Evolutionary conservation across 2,888 invertebrate genomes (phyloP), one percentile per base, ranked within the genome.

Genomic region (Acholoe squamosa): DNA sequence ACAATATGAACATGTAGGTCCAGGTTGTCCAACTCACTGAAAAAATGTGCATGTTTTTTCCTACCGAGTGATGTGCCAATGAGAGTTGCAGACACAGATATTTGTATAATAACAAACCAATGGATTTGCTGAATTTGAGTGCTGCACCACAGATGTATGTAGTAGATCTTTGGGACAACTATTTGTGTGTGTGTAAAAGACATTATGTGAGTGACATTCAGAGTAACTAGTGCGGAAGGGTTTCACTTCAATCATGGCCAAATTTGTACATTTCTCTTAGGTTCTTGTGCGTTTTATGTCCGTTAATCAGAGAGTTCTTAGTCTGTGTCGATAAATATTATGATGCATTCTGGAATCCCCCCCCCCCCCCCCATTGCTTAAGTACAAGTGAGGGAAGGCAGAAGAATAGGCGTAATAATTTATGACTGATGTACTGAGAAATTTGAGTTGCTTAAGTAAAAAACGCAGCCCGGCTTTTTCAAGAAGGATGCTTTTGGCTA

Each of bases 161-260:
- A n/a, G n/a, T n/a, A 80, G 34, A 71, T 71, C 71, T 61, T 14
- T 3, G 61, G 31, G 31, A 76, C 25, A 28, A 76, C 5, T 80
- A 80, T 80, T 80, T n/a, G 33, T 80, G 25, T 22, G 80, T 22
- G 80, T n/a, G n/a, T 43, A 43, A 80, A 33, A 80, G 80, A n/a
- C 33, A 43, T 34, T 5, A 10, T 10, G 28, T 0, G 43, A 3
- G 33, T 34, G 33, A 22, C 34, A 22, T 43, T 43, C 12, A 7
- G 0, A 43, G 22, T 0, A 80, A 25, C 34, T 80, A 22, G 80
- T 80, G 80, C 43, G 22, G 19, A 80, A 33, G 80, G 80, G 80
- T 43, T 76, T 80, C 80, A 80, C 80, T 43, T 19, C 16, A 80
- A 80, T 80, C 80, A 80, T 80, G 80, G 80, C 80, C 80, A 80